A percentile compares a stretch with the other conserved stretches of the same genome.
These are phyloP conservation scores for Boloria selene DNA, from an alignment of 2,888 invertebrate species.

Conservation along the genomic window DNA sequence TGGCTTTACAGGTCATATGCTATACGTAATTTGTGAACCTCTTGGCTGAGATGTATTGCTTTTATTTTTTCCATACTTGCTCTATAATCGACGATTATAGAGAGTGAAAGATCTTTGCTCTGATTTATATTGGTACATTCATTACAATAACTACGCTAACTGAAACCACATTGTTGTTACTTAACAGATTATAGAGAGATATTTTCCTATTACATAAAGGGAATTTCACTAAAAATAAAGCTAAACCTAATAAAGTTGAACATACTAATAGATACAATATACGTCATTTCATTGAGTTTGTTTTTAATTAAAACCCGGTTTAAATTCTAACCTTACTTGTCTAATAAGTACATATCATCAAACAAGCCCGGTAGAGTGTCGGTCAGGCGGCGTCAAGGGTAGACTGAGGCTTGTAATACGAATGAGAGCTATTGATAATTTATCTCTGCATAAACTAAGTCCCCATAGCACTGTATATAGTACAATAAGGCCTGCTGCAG, in stretches of 20 bases:
- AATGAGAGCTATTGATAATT: slow-evolving; percentile 51
- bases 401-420: slow-evolving; percentile 61
- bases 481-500: slow-evolving; percentile 54
- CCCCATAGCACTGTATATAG: slow-evolving; percentile 59
- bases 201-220: background rate
- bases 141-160: no score
- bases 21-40: background rate
- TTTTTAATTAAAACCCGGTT: background rate
- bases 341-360: slow-evolving; percentile 26
- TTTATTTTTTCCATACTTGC: no score
- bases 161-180: no score
- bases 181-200: no score
- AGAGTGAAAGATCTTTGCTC: no score
- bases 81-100: no score
- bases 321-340: background rate
- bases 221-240: background rate
- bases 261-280: background rate
- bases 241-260: slow-evolving; percentile 6
- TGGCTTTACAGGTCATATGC: slow-evolving; percentile 8
- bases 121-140: no score
- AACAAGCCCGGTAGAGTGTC: slow-evolving; percentile 46
- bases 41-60: background rate
- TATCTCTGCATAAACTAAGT: slow-evolving; percentile 57
- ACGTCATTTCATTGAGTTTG: background rate
- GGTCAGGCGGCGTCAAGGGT: slow-evolving; percentile 53